These are phyloP conservation scores for Pantala flavescens DNA, from an alignment of 1,140 invertebrate species.

Conservation along the genomic window DNA sequence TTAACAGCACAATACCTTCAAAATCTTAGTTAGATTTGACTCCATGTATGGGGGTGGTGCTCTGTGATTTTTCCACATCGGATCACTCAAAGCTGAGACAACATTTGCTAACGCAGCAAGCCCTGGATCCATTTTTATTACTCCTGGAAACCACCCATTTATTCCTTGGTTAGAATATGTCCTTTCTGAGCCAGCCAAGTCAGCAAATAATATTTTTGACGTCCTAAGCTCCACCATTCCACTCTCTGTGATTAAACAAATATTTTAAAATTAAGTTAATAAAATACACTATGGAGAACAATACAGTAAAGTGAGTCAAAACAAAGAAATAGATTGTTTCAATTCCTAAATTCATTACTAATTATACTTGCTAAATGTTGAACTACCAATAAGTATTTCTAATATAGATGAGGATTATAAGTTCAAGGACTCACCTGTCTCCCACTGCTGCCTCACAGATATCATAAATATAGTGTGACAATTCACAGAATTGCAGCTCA, in stretches of 20 bases:
- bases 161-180: constrained; percentile 31
- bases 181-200: constrained; percentile 49
- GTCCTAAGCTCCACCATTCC: constrained; percentile 26
- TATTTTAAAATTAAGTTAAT: too few relatives aligned
- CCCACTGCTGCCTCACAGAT: constrained; percentile 55
- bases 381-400: too few relatives aligned
- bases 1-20: constrained; percentile 40
- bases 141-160: constrained; percentile 30
- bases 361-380: too few relatives aligned
- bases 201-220: constrained; percentile 58
- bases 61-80: constrained; percentile 29
- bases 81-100: constrained; percentile 46
- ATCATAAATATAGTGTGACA: constrained; percentile 53
- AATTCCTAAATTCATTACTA: too few relatives aligned
- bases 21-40: constrained; percentile 50
- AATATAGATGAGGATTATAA: too few relatives aligned
- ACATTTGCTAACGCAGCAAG: constrained; percentile 49
- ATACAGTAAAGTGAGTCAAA: too few relatives aligned
- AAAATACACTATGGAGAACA: too few relatives aligned
- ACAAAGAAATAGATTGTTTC: too few relatives aligned
- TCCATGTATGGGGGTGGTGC: constrained; percentile 41
- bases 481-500: neutral
- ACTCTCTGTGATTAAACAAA: constrained; percentile 11
- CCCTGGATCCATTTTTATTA: constrained; percentile 38
- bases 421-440: constrained; percentile 24